These are phyloP conservation scores for Oncorhynchus clarkii DNA, from an alignment of 2,113 vertebrate species.

Conservation along the genomic window DNA sequence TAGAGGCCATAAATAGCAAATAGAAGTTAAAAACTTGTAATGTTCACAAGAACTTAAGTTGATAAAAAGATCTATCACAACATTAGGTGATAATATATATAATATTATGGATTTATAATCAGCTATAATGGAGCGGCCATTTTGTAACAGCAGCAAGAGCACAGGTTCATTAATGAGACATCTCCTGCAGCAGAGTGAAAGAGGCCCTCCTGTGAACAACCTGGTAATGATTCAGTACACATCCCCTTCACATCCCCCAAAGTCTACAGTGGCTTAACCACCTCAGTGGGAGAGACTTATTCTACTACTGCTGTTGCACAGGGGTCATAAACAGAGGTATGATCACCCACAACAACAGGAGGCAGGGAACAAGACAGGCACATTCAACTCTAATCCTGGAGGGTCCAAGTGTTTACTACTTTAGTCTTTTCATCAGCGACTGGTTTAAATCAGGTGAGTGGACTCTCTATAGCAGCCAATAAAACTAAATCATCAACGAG, in stretches of 20 bases:
- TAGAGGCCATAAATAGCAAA: too few relatives aligned
- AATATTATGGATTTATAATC: too few relatives aligned
- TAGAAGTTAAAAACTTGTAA: too few relatives aligned
- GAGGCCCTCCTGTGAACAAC: slow-evolving; percentile 16
- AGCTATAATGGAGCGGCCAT: too few relatives aligned
- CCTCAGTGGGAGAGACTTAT: not conserved
- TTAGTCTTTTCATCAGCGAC: too few relatives aligned
- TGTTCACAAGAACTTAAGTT: too few relatives aligned
- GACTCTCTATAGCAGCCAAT: not conserved
- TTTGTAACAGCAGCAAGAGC: not conserved
- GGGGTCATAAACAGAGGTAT: slow-evolving; percentile 29
- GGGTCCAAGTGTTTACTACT: too few relatives aligned
- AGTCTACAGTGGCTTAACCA: slow-evolving; percentile 11
- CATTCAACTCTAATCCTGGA: not conserved
- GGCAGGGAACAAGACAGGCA: not conserved
- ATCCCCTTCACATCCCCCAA: slow-evolving; percentile 22
- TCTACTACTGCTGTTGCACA: not conserved
- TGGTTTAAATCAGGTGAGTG: slow-evolving; percentile 1
- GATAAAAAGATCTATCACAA: too few relatives aligned
- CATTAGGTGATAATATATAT: too few relatives aligned
- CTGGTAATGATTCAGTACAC: slow-evolving; percentile 21
- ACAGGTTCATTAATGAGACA: slow-evolving; percentile 3
- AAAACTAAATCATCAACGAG: not conserved
- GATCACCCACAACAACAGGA: not conserved
- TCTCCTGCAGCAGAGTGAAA: slow-evolving; percentile 11